Evolutionary conservation across 2,113 vertebrate genomes (phyloP), one percentile per base, ranked within the genome.

Genomic region (Pygoscelis antarcticus): DNA sequence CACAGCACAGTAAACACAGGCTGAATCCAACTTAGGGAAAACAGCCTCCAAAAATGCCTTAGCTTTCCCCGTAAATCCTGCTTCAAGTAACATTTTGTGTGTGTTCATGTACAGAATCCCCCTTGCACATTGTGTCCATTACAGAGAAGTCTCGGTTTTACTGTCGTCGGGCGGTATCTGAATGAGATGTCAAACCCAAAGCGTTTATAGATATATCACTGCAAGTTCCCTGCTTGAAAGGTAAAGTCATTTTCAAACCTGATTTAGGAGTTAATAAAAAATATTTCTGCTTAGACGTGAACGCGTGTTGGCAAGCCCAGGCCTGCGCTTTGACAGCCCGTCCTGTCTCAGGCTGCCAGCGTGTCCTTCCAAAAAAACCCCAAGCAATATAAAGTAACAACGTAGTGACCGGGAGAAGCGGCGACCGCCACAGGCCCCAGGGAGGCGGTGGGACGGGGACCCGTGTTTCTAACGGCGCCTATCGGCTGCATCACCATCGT

Each of bases 381-480:
- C 25, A 21, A 44, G 9, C 23, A 49, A 6, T 22, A 16, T 8
- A 11, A 42, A 66, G 38, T 18, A 54, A 38, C 22, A 11, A 4
- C 14, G 5, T 0, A 5, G 30, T 2, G 83, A 44, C 34, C 38
- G 3, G 42, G 30, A 13, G 74, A n/a, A 70, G 51, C 55, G 10
- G 30, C 38, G 16, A 16, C 6, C 7, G 2, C 23, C 38, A 1
- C 29, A 20, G 36, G n/a, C 2, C 7, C 21, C 27, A 9, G 3
- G 42, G 30, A 7, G 72, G 61, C 17, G 23, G 9, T 0, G 36
- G 49, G 42, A 18, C 0, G 30, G 25, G 46, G 29, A 25, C 16
- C 3, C 22, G 13, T 6, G 61, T 65, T 30, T 29, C 12, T 13
- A 9, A 4, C 22, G 4, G 16, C 11, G 5, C 25, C 7, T 30